Conservation (phyloP, 1,140 invertebrate genomes). For the Drosophila miranda region DNA sequence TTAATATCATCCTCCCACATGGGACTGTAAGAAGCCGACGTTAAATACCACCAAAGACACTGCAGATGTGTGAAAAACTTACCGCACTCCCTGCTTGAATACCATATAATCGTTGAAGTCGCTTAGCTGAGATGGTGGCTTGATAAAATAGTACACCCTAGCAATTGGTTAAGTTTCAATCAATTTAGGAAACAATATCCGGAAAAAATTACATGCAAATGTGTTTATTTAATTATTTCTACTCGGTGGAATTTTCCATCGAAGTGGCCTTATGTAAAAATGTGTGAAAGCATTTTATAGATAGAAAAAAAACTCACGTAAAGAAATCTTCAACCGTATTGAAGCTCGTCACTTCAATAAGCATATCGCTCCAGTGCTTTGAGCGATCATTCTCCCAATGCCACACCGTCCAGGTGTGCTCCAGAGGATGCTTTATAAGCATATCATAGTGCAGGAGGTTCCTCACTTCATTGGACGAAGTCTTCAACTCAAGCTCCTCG, state of each 20-base stretch:
- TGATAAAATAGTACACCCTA: slow-evolving; percentile 98
- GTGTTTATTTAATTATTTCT: no score
- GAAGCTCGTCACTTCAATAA: slow-evolving; percentile 95
- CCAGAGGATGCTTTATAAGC: slow-evolving; percentile 94
- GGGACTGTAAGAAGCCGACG: slow-evolving; percentile 84
- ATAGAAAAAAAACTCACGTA: slow-evolving; percentile 83
- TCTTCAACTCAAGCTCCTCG: slow-evolving; percentile 13
- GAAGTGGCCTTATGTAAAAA: background rate
- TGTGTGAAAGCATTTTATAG: no score
- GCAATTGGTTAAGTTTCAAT: slow-evolving; percentile 72
- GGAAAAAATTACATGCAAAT: background rate
- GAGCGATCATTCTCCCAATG: slow-evolving; percentile 96
- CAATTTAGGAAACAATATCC: no score
- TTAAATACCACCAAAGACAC: background rate
- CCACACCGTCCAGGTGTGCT: slow-evolving; percentile 99
- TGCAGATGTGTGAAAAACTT: background rate
- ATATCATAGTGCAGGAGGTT: slow-evolving; percentile 57
- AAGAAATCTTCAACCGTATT: slow-evolving; percentile 99
- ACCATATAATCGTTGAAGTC: slow-evolving; percentile 97
- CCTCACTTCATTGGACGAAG: slow-evolving; percentile 51
- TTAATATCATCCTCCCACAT: slow-evolving; percentile 98
- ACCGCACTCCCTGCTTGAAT: slow-evolving; percentile 96
- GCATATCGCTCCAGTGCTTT: slow-evolving; percentile 96
- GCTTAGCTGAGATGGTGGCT: slow-evolving; percentile 94
- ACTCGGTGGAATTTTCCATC: no score